Base-by-base conservation (phyloP, 2,797 vertebrate species). In the Coregonus sp. region DNA sequence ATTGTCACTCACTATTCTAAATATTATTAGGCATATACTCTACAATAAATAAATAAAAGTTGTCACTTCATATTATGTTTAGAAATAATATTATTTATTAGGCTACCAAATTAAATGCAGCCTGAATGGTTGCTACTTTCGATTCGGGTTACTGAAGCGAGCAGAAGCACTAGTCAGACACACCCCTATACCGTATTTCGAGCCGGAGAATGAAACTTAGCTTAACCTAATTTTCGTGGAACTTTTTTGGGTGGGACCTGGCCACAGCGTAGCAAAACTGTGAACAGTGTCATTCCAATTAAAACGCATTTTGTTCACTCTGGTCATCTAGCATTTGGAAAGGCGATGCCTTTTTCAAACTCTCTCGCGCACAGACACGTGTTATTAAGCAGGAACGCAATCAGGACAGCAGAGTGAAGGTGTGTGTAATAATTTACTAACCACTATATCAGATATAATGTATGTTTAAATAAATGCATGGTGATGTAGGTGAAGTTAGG, bases 111-210 rank as follows among this genome's bases (percentile, higher is more conserved):
- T 16, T 6, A 74, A 63, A 40, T 63, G 40, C 59, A 61, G 37
- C 14, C 20, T 63, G 15, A 14, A 16, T 1, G 29, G 5, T 15
- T 68, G 33, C 2, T 68, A 37, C 66, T 18, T 68, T 37, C 12
- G 70, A 77, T 71, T 50, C 6, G 63, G 35, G 2, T 33, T 14
- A n/a, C 31, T 15, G 33, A 50, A 61, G 50, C 73, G 76, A 15
- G 69, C 37, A 63, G 77, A 75, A 81, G 75, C 78, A 66, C 68
- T 40, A 63, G 70, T 50, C 20, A 80, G 91, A 90, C 92, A 91
- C 90, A 92, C 90, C 90, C 89, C 89, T 88, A 68, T 65, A 54
- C 66, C 63, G 78, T 73, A 78, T 80, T 79, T 84, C 78, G 81
- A 29, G 79, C 31, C 15, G 81, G 78, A 72, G 73, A 82, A 83